phyloP scores from a whole-genome alignment of 2,888 invertebrate genomes.

The Euproctis similis region DNA sequence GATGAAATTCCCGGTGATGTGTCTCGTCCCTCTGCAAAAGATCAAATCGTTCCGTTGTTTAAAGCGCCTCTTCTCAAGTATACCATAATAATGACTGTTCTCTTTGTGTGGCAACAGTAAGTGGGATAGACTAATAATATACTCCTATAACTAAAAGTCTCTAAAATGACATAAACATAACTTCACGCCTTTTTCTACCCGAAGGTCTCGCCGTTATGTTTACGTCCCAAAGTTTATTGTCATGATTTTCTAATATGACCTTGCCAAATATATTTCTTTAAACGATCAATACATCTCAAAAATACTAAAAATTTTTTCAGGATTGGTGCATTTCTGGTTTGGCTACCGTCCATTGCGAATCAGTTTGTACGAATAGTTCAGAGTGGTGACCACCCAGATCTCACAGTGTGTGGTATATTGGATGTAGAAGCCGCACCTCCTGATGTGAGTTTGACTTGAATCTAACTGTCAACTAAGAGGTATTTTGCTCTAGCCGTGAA shows the following conservation, averaged over 20 bases:
- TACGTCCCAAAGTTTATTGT: no score
- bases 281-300: no score
- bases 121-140: no score
- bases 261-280: no score
- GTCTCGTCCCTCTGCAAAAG: constrained; percentile 2
- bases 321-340: constrained; percentile 42
- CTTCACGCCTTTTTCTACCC: no score
- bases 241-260: no score
- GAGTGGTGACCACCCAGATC: constrained; percentile 35
- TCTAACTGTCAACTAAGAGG: no score
- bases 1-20: not conserved
- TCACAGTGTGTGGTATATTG: constrained; percentile 45
- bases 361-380: constrained; percentile 42
- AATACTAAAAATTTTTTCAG: no score
- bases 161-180: no score
- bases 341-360: constrained; percentile 53
- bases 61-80: constrained; percentile 65
- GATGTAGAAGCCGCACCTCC: constrained; percentile 16
- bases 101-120: constrained; percentile 76
- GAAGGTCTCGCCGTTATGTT: no score
- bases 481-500: no score
- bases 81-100: constrained; percentile 62
- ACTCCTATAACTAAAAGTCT: no score
- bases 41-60: constrained; percentile 69
- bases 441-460: constrained; percentile 27